Percentiles rank a stretch among this genome's conserved stretches.
Conservation (phyloP, 2,888 invertebrate genomes). For the Actias luna region DNA sequence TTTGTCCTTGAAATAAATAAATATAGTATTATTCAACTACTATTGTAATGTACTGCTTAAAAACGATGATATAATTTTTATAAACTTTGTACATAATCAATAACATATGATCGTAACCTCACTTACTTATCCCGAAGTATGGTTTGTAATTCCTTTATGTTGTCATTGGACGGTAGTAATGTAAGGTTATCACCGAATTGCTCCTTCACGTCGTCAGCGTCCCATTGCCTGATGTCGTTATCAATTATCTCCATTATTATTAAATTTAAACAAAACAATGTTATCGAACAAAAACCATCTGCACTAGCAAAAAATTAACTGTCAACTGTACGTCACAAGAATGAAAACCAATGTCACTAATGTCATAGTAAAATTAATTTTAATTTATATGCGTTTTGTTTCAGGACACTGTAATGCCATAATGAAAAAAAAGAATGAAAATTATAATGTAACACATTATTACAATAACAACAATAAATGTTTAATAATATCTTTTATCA, state of each 20-base stretch:
- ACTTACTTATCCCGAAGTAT: constrained; percentile 93
- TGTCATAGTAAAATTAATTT: constrained; percentile 11
- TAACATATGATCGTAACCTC: constrained; percentile 42
- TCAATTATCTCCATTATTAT: constrained; percentile 66
- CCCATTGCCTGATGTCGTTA: constrained; percentile 69
- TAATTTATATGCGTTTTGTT: neutral
- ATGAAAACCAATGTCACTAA: constrained; percentile 14
- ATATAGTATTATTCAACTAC: no score
- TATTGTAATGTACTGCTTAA: no score
- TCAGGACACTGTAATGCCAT: no score
- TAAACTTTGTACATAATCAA: constrained; percentile 13
- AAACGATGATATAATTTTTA: no score
- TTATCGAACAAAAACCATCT: constrained; percentile 21
- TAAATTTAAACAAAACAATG: constrained; percentile 21
- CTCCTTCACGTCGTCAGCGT: constrained; percentile 68
- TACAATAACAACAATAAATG: no score
- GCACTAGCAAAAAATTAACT: constrained; percentile 13
- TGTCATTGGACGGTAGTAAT: constrained; percentile 87
- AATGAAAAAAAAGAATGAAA: no score
- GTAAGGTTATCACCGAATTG: constrained; percentile 87
- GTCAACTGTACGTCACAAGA: constrained; percentile 18
- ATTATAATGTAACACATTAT: no score
- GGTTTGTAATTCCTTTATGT: constrained; percentile 91
- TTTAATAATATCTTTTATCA: no score
- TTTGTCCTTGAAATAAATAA: no score